Conservation (phyloP, 2,797 vertebrate genomes). For the Acrocephalus scirpaceus region DNA sequence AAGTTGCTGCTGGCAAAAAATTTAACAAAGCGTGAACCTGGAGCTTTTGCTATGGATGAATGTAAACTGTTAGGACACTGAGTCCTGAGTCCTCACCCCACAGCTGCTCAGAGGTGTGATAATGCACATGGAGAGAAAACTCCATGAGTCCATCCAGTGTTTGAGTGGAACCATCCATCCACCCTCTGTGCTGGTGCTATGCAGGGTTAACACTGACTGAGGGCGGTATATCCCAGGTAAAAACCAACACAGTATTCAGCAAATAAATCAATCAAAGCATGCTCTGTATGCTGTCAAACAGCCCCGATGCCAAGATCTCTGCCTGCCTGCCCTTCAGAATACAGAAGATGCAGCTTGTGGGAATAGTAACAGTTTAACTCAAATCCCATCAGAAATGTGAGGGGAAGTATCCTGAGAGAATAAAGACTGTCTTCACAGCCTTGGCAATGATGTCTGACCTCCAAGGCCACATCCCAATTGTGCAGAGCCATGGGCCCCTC, state of each 20-base stretch:
- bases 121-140: background rate
- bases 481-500: background rate
- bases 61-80: rapidly evolving
- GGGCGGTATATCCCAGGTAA: background rate
- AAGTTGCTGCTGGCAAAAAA: background rate
- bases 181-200: background rate
- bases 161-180: background rate
- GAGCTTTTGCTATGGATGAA: background rate
- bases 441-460: background rate
- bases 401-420: background rate
- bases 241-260: background rate
- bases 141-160: background rate
- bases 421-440: background rate
- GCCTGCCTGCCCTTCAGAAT: background rate
- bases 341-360: background rate
- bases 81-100: background rate
- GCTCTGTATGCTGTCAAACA: background rate
- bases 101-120: background rate
- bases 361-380: background rate
- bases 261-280: slow-evolving; percentile 23
- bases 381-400: background rate
- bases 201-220: background rate
- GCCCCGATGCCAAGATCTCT: background rate
- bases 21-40: background rate
- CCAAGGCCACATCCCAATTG: background rate